Evolutionary conservation across 2,888 invertebrate genomes (phyloP).

Genomic region (Drosophila formosana): DNA sequence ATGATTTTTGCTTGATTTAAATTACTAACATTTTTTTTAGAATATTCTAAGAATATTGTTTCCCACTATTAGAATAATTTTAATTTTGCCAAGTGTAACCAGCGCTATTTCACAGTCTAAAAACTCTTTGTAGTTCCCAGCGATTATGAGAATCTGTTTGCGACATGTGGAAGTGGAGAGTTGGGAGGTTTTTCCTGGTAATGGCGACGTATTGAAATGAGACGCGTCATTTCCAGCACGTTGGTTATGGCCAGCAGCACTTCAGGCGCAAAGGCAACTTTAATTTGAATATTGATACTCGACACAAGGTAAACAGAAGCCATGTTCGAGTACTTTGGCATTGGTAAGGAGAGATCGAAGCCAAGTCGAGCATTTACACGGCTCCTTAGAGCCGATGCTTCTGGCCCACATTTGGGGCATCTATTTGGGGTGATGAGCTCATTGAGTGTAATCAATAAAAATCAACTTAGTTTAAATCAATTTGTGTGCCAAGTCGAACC

Average conservation of each 20-base stretch:
- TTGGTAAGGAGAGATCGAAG: not conserved
- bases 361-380: not conserved
- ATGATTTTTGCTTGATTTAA: too few relatives aligned
- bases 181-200: not conserved
- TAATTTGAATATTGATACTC: constrained; percentile 61
- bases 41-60: too few relatives aligned
- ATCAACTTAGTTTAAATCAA: constrained; percentile 73
- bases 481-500: constrained; percentile 41
- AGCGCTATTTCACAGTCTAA: not conserved
- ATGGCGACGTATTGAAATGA: constrained; percentile 47
- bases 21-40: too few relatives aligned
- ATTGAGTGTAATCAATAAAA: constrained; percentile 67
- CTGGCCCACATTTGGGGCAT: not conserved
- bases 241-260: constrained; percentile 31
- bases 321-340: not conserved
- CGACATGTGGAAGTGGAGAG: constrained; percentile 8
- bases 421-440: constrained; percentile 21
- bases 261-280: constrained; percentile 51
- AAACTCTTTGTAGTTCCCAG: not conserved
- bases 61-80: not conserved
- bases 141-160: constrained; percentile 16
- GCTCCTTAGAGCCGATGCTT: not conserved
- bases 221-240: constrained; percentile 49
- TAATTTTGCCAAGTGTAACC: not conserved
- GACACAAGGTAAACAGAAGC: constrained; percentile 1